These are phyloP conservation scores for Heliopora coerulea DNA, from an alignment of 92 coral and sea anemone genomes.

Conservation along the genomic window DNA sequence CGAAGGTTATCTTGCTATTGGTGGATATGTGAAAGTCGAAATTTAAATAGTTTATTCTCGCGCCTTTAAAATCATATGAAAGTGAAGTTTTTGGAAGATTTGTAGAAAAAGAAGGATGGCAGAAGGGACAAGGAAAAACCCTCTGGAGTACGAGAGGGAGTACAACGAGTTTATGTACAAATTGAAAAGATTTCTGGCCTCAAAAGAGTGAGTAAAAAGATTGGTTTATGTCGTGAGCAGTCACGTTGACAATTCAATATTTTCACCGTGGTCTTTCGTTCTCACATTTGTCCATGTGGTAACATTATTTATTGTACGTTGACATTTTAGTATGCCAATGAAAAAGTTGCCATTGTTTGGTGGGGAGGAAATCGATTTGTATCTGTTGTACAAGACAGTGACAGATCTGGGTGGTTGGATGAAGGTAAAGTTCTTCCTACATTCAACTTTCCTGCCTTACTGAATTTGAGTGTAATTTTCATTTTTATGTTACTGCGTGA, in stretches of 20 bases:
- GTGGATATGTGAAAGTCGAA: slow-evolving; percentile 37
- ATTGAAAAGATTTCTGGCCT: slow-evolving; percentile 87
- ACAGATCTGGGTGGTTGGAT: slow-evolving; percentile 92
- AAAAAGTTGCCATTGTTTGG: slow-evolving; percentile 94
- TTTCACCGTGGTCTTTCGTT: background rate
- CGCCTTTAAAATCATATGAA: slow-evolving; percentile 27
- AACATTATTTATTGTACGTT: slow-evolving; percentile 5
- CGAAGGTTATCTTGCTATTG: slow-evolving; percentile 11
- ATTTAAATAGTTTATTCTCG: slow-evolving; percentile 11
- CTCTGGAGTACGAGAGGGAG: slow-evolving; percentile 76
- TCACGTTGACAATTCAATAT: background rate
- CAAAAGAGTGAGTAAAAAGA: slow-evolving; percentile 79
- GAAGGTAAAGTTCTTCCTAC: slow-evolving; percentile 57
- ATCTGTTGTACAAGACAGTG: slow-evolving; percentile 90
- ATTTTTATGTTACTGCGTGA: slow-evolving; percentile 23
- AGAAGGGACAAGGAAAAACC: slow-evolving; percentile 77
- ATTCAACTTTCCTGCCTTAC: slow-evolving; percentile 11
- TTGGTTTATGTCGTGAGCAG: background rate
- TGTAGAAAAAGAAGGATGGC: slow-evolving; percentile 60
- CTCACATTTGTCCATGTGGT: background rate
- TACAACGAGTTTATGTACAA: slow-evolving; percentile 91
- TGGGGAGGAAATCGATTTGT: slow-evolving; percentile 90
- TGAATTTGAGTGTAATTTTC: slow-evolving; percentile 8
- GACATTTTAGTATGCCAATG: slow-evolving; percentile 84
- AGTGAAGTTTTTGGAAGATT: slow-evolving; percentile 3